A percentile compares a stretch with the other conserved stretches of the same genome.
Evolutionary conservation across 2,113 vertebrate genomes (phyloP).

Genomic region (Rhegmatorhina hoffmannsi): DNA sequence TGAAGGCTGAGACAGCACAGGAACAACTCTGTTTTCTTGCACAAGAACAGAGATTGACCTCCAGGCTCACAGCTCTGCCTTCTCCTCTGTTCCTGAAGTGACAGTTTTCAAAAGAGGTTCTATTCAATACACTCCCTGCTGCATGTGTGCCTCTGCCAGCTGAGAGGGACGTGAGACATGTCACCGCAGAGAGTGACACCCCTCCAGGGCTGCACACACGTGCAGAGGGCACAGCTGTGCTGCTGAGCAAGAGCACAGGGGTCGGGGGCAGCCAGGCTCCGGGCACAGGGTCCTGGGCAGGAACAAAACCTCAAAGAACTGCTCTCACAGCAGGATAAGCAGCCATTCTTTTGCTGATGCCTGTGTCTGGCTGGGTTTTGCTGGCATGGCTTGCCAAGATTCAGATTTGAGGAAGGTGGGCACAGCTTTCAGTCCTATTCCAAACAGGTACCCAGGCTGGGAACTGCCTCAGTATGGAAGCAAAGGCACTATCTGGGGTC

Average conservation of each 20-base stretch:
- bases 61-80: background rate
- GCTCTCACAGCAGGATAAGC: background rate
- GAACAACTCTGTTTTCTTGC: background rate
- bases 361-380: background rate
- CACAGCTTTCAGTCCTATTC: background rate
- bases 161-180: background rate
- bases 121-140: background rate
- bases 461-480: rapidly evolving
- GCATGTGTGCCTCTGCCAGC: rapidly evolving
- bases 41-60: background rate
- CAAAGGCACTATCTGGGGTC: background rate
- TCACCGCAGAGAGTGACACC: rapidly evolving
- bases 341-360: background rate
- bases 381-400: rapidly evolving
- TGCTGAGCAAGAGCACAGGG: background rate
- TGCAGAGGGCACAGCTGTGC: background rate
- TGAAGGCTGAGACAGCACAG: rapidly evolving
- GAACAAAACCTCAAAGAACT: background rate
- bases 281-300: background rate
- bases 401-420: background rate
- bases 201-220: rapidly evolving
- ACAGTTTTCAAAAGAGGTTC: background rate
- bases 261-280: background rate
- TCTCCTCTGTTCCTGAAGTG: background rate
- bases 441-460: background rate